Evolutionary conservation across 2,888 invertebrate species (phyloP), one percentile per base, ranked within the genome.

Genomic region (Patella caerulea): DNA sequence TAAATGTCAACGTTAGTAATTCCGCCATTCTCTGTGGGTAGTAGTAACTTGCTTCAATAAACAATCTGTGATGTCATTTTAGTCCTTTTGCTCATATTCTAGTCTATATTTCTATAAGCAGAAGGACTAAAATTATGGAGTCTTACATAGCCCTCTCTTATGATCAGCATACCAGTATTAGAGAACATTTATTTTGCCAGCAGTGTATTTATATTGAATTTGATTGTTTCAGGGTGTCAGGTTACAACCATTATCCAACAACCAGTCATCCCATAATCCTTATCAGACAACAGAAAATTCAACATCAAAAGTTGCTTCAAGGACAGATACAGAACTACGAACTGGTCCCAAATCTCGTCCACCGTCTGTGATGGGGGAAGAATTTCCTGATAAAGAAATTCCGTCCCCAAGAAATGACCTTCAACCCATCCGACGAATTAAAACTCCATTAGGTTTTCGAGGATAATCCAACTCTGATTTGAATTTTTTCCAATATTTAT

Each of bases 191-290:
- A 0, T 45, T 9, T 45, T 45, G 45, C 45, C 0, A 45, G 9
- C 7, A 45, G 7, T 45, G 45, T 45, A 9, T 45, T 45, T 45
- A 45, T 9, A 45, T 45, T 45, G 9, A 45, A 34, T 56, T 69
- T 69, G 65, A 34, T 65, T 65, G 59, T 82, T 84, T 3, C 79
- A 87, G 86, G 78, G 80, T 74, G 76, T 83, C 52, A 72, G 86
- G 34, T 75, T 87, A 73, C 86, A 86, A 73, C 86, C 86, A 45
- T 76, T 87, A 71, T 82, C 76, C 7, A 24, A 24, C 34, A 71
- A 72, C 29, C 76, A 73, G 52, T 34, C 71, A 24, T 34, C 76
- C 19, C 59, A 55, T 12, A 55, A 69, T 17, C 72, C 65, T 73
- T 55, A 55, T 4, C 71, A 34, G 71, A 15, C 24, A 24, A 11